phyloP scores from a whole-genome alignment of 1,140 invertebrate species.

The Venustaconcha ellipsiformis region DNA sequence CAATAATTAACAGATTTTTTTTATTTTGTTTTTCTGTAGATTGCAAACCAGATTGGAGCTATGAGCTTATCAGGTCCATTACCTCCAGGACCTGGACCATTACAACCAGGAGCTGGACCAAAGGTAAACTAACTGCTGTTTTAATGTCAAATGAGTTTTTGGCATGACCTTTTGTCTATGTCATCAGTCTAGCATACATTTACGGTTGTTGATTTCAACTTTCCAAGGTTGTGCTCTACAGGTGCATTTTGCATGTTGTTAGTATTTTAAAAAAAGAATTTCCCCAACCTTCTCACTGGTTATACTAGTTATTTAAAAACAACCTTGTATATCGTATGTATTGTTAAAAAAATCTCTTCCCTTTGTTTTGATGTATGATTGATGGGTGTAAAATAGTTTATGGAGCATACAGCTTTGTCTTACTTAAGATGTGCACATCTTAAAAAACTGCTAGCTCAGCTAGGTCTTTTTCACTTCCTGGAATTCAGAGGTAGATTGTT shows the following conservation, averaged over 20 bases:
- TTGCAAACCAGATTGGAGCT: slow-evolving; percentile 68
- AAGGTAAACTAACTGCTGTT: slow-evolving; percentile 1
- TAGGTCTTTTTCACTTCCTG: background rate
- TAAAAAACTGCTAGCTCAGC: no score
- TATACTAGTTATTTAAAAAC: no score
- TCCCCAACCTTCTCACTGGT: no score
- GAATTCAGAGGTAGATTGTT: no score
- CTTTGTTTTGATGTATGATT: no score
- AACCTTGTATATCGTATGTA: no score
- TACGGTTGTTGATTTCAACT: background rate
- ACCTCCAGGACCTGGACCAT: slow-evolving; percentile 12
- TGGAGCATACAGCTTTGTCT: no score
- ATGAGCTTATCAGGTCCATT: slow-evolving; percentile 46
- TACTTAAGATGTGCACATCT: no score
- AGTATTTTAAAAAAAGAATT: no score
- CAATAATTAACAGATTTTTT: background rate
- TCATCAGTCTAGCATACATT: background rate
- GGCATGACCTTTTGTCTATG: background rate
- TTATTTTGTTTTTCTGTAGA: slow-evolving; percentile 33
- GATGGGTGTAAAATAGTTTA: no score
- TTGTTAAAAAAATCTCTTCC: no score
- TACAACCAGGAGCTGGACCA: background rate
- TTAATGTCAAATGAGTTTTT: background rate
- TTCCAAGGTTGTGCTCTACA: background rate
- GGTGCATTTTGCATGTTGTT: no score